These are phyloP conservation scores for Drosophila atroscutellata DNA, from an alignment of 2,888 invertebrate genomes.

Conservation along the genomic window DNA sequence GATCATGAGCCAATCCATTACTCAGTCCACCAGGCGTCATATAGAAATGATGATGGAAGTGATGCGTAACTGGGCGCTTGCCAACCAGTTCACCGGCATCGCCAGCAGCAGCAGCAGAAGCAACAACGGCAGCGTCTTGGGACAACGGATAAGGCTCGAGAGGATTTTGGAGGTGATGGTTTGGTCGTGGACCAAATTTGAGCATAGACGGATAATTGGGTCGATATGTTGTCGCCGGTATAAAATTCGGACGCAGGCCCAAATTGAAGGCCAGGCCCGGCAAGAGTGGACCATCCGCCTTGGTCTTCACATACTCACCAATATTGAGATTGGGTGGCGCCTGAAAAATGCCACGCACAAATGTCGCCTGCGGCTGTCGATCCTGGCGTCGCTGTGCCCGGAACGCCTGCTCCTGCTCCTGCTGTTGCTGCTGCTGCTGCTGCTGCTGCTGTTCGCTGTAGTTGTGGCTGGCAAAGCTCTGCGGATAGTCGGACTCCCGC, in stretches of 20 bases:
- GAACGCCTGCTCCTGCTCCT: conserved; percentile 25
- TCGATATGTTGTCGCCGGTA: conserved; percentile 82
- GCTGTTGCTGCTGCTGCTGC: conserved; percentile 22
- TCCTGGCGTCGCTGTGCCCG: conserved; percentile 74
- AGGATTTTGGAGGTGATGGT: conserved; percentile 24
- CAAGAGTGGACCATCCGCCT: conserved; percentile 17
- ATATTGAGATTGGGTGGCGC: conserved; percentile 78
- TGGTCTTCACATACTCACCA: conserved; percentile 81
- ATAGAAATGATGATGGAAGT: conserved; percentile 85
- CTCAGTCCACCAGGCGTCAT: conserved; percentile 64
- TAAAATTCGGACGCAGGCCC: conserved; percentile 54
- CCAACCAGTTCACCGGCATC: neutral
- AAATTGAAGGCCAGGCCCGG: conserved; percentile 64
- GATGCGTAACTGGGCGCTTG: conserved; percentile 77
- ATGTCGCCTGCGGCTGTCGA: conserved; percentile 71
- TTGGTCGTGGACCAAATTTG: conserved; percentile 64
- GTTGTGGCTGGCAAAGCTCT: conserved; percentile 74
- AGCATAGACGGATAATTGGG: conserved; percentile 71
- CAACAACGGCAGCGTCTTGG: conserved; percentile 25
- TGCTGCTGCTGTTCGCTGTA: conserved; percentile 46
- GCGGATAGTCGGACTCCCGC: conserved; percentile 85
- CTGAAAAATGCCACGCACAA: conserved; percentile 71
- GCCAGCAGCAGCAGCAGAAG: neutral
- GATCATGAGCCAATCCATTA: conserved; percentile 12
- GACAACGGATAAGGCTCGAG: conserved; percentile 44